Conservation (phyloP, 2,888 invertebrate species). For the Acleris laterana region DNA sequence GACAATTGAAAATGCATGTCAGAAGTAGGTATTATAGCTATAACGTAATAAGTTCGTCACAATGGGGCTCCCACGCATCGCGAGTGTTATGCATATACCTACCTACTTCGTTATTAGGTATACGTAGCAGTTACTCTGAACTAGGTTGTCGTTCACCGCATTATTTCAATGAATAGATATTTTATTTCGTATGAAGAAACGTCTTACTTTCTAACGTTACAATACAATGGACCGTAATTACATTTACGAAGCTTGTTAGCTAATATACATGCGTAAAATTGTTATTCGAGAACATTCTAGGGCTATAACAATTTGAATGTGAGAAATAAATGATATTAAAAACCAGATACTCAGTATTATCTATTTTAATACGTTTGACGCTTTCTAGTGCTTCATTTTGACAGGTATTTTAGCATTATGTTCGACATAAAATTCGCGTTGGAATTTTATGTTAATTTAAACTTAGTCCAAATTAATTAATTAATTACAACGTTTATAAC, state of each 20-base stretch:
- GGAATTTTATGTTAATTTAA: conserved; percentile 15
- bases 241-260: conserved; percentile 48
- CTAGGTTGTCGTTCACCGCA: conserved; percentile 55
- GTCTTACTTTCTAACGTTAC: conserved; percentile 69
- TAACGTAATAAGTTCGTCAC: conserved; percentile 46
- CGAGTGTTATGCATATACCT: conserved; percentile 53
- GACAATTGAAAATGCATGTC: background rate
- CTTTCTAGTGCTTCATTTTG: background rate
- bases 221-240: conserved; percentile 61
- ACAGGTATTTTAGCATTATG: background rate
- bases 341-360: no score
- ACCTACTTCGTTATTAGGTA: conserved; percentile 19
- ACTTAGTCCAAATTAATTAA: background rate
- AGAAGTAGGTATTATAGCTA: background rate
- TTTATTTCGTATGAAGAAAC: conserved; percentile 62
- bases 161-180: conserved; percentile 69
- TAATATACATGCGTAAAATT: conserved; percentile 28
- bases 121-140: conserved; percentile 37
- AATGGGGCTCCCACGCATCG: conserved; percentile 70
- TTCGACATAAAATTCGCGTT: conserved; percentile 1
- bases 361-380: no score
- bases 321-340: no score
- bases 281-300: background rate
- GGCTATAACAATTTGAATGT: no score
- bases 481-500: no score